Evolutionary conservation across 2,888 invertebrate genomes (phyloP).

Genomic region (Mimas tiliae): DNA sequence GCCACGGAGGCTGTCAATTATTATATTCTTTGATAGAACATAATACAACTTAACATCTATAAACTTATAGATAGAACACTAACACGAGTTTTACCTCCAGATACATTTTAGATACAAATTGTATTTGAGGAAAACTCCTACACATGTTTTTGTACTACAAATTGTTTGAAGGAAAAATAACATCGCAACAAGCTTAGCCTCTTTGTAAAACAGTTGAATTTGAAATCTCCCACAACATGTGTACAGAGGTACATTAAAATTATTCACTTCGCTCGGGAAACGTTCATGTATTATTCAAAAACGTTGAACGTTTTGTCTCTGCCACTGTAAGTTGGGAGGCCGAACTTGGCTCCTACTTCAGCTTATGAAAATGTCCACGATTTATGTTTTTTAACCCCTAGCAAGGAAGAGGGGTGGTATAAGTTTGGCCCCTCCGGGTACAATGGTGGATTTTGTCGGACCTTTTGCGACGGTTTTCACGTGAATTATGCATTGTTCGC

Average conservation of each 20-base stretch:
- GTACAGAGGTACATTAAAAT: conserved; percentile 44
- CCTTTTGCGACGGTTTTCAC: neutral
- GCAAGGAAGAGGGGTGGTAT: too few species aligned
- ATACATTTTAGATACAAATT: too few species aligned
- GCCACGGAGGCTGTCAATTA: too few species aligned
- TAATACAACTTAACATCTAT: too few species aligned
- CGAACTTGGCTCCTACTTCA: conserved; percentile 28
- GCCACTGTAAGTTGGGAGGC: conserved; percentile 26
- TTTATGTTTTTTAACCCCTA: conserved; percentile 24
- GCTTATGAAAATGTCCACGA: conserved; percentile 27
- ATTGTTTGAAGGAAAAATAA: conserved; percentile 5
- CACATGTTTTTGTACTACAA: neutral
- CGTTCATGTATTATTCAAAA: conserved; percentile 59
- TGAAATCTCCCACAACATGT: conserved; percentile 23
- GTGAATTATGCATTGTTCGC: conserved; percentile 1
- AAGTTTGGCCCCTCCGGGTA: neutral
- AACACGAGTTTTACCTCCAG: too few species aligned
- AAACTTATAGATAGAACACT: too few species aligned
- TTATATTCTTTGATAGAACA: too few species aligned
- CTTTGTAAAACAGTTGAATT: conserved; percentile 27
- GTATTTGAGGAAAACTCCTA: neutral
- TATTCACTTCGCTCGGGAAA: conserved; percentile 48
- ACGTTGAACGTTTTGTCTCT: conserved; percentile 43
- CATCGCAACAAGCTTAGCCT: conserved; percentile 15
- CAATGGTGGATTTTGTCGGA: neutral